Conservation (phyloP, 2,797 vertebrate species). For the Pteronotus mesoamericanus region DNA sequence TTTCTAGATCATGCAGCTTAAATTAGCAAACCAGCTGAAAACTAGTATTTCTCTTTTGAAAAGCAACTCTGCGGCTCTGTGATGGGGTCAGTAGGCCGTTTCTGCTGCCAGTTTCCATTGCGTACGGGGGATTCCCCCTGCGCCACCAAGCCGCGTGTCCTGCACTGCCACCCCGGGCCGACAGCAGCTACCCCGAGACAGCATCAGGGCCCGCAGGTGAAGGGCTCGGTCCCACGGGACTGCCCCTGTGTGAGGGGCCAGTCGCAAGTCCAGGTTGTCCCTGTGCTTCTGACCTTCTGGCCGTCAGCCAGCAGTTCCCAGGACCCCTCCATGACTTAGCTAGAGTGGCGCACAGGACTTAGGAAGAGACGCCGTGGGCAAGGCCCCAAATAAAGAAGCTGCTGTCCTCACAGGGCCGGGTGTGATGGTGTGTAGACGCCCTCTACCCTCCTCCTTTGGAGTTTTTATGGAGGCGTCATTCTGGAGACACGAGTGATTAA, state of each 20-base stretch:
- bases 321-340: not conserved
- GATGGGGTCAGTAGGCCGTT: not conserved
- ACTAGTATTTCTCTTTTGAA: not conserved
- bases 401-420: not conserved
- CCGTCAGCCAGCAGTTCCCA: not conserved
- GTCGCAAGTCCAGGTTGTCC: rapidly evolving
- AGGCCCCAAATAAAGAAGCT: not conserved
- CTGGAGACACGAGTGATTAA: not conserved
- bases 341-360: not conserved
- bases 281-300: not conserved
- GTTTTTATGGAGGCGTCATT: not conserved
- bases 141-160: too few relatives aligned
- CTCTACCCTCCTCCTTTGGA: not conserved
- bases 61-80: not conserved
- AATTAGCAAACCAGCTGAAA: not conserved
- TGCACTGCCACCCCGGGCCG: too few relatives aligned
- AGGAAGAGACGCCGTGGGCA: not conserved
- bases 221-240: not conserved
- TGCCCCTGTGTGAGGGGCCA: rapidly evolving
- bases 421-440: not conserved
- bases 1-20: not conserved
- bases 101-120: not conserved
- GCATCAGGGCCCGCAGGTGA: not conserved
- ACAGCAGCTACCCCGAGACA: not conserved
- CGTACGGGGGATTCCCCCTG: not conserved